Evolutionary conservation across 2,113 vertebrate genomes (phyloP).

Genomic region (Sapajus apella): DNA sequence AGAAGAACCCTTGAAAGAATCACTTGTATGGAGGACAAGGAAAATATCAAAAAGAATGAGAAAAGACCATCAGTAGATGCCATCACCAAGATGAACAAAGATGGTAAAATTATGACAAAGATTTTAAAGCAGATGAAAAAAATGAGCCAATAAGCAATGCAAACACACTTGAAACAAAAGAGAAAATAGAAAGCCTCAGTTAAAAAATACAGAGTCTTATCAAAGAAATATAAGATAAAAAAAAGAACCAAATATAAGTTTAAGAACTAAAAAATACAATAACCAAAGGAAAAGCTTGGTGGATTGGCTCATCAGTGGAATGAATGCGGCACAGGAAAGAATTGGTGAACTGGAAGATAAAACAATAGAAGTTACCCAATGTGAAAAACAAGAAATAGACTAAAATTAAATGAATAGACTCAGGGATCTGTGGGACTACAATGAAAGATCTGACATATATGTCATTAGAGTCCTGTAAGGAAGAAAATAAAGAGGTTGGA

Average conservation of each 20-base stretch:
- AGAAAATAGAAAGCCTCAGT: background rate
- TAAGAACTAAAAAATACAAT: background rate
- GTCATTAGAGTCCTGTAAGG: background rate
- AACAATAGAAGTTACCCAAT: background rate
- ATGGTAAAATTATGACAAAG: background rate
- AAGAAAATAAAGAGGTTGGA: background rate
- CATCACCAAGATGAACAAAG: background rate
- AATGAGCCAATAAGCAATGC: background rate
- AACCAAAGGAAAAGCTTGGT: background rate
- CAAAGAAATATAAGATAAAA: background rate
- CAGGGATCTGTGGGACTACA: background rate
- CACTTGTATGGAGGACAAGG: background rate
- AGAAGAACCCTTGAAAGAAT: background rate
- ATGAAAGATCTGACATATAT: background rate
- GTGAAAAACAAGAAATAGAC: background rate
- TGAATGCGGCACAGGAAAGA: background rate
- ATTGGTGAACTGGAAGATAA: background rate
- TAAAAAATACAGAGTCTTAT: background rate
- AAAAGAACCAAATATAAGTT: background rate
- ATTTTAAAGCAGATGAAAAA: background rate
- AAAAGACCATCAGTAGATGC: background rate
- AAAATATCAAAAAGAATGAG: background rate
- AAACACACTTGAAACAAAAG: background rate
- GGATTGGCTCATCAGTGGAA: background rate
- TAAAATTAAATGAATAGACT: background rate